A percentile compares a stretch with the other conserved stretches of the same genome.
Conservation (phyloP, 2,888 invertebrate genomes). For the Euphydryas editha region DNA sequence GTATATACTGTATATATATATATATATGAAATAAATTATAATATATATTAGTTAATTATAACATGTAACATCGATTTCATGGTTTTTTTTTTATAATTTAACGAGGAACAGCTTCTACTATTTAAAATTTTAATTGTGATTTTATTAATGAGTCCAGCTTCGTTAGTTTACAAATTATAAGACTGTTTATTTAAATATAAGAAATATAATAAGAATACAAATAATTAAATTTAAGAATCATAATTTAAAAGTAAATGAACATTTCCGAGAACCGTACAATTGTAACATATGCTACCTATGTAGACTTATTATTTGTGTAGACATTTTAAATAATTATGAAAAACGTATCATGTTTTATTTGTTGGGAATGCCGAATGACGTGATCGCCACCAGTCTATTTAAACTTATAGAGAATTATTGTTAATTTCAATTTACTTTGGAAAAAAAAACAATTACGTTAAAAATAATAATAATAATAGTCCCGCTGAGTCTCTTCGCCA, state of each 20-base stretch:
- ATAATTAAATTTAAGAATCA: constrained; percentile 2
- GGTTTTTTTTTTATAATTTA: neutral
- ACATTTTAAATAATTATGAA: too few species aligned
- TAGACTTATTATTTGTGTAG: too few species aligned
- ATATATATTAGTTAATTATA: neutral
- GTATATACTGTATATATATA: neutral
- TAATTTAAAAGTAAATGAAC: neutral
- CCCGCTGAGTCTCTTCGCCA: too few species aligned
- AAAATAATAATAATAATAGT: too few species aligned
- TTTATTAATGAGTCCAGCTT: constrained; percentile 4
- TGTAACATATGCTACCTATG: too few species aligned
- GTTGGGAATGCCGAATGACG: too few species aligned
- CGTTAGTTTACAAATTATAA: constrained; percentile 1
- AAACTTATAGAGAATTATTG: too few species aligned
- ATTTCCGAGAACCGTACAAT: constrained; percentile 4
- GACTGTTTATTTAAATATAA: neutral
- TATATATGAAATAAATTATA: neutral
- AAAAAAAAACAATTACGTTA: too few species aligned
- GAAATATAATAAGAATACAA: neutral
- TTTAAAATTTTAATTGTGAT: constrained; percentile 7
- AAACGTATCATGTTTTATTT: too few species aligned
- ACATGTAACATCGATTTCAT: neutral
- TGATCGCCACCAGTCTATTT: too few species aligned
- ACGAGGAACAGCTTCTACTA: neutral
- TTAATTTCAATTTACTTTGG: too few species aligned